phyloP scores from a whole-genome alignment of 2,888 invertebrate genomes.

The Papilio elwesi region DNA sequence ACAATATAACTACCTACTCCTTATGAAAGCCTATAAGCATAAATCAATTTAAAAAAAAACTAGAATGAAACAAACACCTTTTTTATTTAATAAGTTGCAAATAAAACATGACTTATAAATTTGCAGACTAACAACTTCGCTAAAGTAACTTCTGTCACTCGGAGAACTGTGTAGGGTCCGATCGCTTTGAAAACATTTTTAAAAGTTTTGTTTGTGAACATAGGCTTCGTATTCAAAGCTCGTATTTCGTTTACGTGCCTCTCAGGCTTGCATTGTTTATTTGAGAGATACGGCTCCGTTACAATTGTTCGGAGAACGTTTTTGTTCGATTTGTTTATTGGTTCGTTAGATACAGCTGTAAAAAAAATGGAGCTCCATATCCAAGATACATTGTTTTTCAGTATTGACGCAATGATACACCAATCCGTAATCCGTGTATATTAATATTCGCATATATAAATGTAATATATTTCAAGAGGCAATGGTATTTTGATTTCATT shows the following conservation, averaged over 20 bases:
- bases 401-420: too few relatives aligned
- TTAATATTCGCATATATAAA: too few relatives aligned
- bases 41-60: too few relatives aligned
- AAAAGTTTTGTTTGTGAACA: constrained; percentile 22
- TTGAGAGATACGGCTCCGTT: constrained; percentile 39
- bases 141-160: background rate
- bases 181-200: constrained; percentile 12
- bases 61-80: background rate
- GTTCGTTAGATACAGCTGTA: constrained; percentile 57
- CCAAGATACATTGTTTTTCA: too few relatives aligned
- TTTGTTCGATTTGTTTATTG: constrained; percentile 60
- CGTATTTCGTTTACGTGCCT: constrained; percentile 39
- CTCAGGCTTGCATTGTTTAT: constrained; percentile 39
- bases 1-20: too few relatives aligned
- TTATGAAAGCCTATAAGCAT: too few relatives aligned
- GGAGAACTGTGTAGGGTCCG: background rate
- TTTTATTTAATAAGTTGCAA: background rate
- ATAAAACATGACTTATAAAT: background rate
- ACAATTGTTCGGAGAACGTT: constrained; percentile 55
- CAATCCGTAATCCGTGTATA: too few relatives aligned
- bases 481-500: too few relatives aligned
- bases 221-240: constrained; percentile 33
- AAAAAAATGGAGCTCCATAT: too few relatives aligned
- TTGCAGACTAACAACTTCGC: background rate
- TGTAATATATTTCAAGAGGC: too few relatives aligned